Conservation (phyloP, 2,888 invertebrate species). For the Hoplodrina blanda region DNA sequence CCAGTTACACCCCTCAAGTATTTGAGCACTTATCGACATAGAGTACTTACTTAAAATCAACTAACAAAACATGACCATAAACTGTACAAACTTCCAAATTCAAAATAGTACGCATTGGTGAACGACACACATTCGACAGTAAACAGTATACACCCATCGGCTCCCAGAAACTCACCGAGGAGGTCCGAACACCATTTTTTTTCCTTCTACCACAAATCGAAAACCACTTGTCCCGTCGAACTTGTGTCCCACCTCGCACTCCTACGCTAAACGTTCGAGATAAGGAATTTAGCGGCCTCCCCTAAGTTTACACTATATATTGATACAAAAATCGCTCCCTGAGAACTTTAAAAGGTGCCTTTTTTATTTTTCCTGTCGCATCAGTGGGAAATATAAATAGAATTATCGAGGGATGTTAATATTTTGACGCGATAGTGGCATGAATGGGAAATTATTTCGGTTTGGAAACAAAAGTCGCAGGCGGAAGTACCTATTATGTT, state of each 20-base stretch:
- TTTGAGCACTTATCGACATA: conserved; percentile 32
- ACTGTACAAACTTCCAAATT: conserved; percentile 40
- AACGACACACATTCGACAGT: conserved; percentile 47
- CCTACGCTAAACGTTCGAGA: conserved; percentile 83
- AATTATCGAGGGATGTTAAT: conserved; percentile 76
- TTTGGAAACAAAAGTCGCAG: conserved; percentile 38
- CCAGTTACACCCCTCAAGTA: conserved; percentile 20
- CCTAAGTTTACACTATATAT: conserved; percentile 82
- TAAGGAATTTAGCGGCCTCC: conserved; percentile 88
- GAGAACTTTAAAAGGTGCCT: conserved; percentile 74
- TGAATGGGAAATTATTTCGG: conserved; percentile 51
- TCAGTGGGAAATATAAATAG: conserved; percentile 87
- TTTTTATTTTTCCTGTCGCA: conserved; percentile 75
- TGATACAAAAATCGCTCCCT: conserved; percentile 80
- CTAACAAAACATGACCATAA: conserved; percentile 33
- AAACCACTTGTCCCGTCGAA: conserved; percentile 67
- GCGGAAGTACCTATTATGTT: conserved; percentile 17
- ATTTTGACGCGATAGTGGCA: conserved; percentile 59
- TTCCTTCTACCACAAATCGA: conserved; percentile 65
- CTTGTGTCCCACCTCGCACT: conserved; percentile 68
- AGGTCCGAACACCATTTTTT: conserved; percentile 66
- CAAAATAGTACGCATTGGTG: conserved; percentile 43
- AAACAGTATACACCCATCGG: conserved; percentile 54
- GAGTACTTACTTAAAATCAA: neutral
- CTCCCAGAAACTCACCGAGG: conserved; percentile 62